Conservation (phyloP, 2,113 vertebrate species). For the Cyphomyrus plagiostoma region DNA sequence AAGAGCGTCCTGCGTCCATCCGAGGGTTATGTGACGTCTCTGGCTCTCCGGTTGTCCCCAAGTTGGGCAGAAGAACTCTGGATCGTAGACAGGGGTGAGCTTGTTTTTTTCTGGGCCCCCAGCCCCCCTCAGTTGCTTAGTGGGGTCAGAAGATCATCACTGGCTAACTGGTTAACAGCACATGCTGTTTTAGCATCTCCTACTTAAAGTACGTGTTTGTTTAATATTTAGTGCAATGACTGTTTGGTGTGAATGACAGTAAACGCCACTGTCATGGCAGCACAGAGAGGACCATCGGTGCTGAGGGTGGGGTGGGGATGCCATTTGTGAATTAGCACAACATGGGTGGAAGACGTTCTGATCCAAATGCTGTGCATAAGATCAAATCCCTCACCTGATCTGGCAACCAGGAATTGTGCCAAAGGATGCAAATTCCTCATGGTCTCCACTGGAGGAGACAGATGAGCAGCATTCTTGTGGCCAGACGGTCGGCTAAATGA, state of each 20-base stretch:
- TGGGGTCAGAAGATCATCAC: not conserved
- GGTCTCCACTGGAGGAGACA: conserved; percentile 43
- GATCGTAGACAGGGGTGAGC: not conserved
- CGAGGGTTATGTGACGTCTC: not conserved
- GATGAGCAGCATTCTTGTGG: conserved; percentile 58
- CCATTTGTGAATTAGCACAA: not conserved
- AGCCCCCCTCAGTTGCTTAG: not conserved
- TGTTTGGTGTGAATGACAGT: not conserved
- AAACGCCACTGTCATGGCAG: not conserved
- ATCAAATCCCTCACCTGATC: not conserved
- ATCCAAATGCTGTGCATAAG: not conserved
- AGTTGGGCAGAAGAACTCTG: not conserved
- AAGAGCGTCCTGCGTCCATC: not conserved
- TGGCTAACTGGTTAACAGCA: not conserved
- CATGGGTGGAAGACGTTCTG: not conserved
- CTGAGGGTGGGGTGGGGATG: not conserved
- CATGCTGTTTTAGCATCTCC: not conserved
- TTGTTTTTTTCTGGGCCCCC: not conserved
- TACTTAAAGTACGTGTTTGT: not conserved
- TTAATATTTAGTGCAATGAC: not conserved
- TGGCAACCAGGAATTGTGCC: not conserved
- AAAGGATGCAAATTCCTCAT: not conserved
- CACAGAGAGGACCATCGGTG: not conserved
- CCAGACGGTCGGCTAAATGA: conserved; percentile 63
- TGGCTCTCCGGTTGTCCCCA: not conserved